Evolutionary conservation across 2,888 invertebrate species (phyloP), one percentile per base, ranked within the genome.

Genomic region (Brachypalpus laphriformis): DNA sequence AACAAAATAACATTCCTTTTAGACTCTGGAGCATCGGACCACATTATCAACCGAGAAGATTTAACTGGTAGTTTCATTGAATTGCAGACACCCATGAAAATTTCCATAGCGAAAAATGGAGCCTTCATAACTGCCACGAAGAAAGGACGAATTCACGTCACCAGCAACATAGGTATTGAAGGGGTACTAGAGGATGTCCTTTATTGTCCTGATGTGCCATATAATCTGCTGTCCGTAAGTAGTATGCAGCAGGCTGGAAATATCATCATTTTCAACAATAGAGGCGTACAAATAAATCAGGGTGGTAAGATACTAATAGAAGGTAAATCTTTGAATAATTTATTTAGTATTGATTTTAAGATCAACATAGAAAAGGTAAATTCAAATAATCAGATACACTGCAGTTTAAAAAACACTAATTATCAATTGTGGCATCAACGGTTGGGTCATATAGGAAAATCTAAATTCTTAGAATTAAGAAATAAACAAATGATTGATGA

Each of bases 191-290:
- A 86, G 40, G 61, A 86, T 61, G 81, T 86, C 0, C 87, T 90
- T 2, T 90, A 86, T 75, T 89, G 88, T 74, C 76, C 88, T 8
- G 89, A 90, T 25, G 87, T 88, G 0, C 89, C 89, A 20, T 87
- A 90, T 85, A 90, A 90, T 77, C 72, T 89, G 20, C 76, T 89
- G 7, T 89, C 89, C 1, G 88, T 89, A 2, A 45, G 59, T 16
- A 86, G 68, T 61, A 88, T 90, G 83, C 88, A 88, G 57, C 72
- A 88, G 42, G 86, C 88, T 31, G 90, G 90, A 11, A 85, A 89
- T 87, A 87, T 74, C 1, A 87, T 90, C n/a, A 87, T 86, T 25
- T 91, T 91, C 71, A 72, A 88, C 47, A 59, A 88, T 63, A 74
- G 87, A 49, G 89, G 89, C 14, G 88, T 88, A 2, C 40, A 37